A percentile compares a stretch with the other conserved stretches of the same genome.
phyloP scores from a whole-genome alignment of 2,113 vertebrate species.

The Mixornis gularis region DNA sequence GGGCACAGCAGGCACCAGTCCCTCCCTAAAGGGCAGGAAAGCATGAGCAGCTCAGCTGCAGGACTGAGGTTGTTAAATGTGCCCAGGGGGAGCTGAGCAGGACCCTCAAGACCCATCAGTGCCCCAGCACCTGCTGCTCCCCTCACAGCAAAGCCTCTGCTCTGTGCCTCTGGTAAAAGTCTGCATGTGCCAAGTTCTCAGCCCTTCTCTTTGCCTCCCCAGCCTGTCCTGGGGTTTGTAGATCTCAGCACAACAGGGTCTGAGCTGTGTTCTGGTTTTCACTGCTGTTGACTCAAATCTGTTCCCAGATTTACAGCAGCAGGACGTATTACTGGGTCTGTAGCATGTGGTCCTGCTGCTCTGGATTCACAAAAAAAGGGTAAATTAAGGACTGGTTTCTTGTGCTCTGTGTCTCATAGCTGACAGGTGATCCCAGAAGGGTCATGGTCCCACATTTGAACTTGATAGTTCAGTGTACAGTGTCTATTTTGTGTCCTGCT shows the following conservation, averaged over 20 bases:
- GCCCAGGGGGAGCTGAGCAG: background rate
- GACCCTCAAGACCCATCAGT: background rate
- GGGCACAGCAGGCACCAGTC: accelerated
- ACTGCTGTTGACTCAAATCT: background rate
- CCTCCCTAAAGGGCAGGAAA: background rate
- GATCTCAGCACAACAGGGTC: background rate
- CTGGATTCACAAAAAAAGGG: background rate
- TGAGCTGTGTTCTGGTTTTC: background rate
- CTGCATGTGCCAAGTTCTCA: accelerated
- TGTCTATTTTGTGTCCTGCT: background rate
- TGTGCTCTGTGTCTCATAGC: background rate
- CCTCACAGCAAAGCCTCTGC: background rate
- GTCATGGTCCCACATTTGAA: background rate
- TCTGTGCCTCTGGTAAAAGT: background rate
- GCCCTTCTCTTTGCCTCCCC: background rate
- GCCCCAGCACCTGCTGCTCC: background rate
- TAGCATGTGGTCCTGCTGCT: background rate
- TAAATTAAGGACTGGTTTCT: background rate
- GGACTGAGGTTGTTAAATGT: background rate
- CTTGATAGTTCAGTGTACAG: background rate
- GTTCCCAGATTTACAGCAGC: background rate
- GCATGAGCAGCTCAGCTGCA: accelerated
- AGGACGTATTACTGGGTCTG: background rate
- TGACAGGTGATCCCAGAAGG: background rate
- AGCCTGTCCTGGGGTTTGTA: background rate